Evolutionary conservation across 1,140 invertebrate species (phyloP), one percentile per base, ranked within the genome.

Genomic region (Hylaeus volcanicus): DNA sequence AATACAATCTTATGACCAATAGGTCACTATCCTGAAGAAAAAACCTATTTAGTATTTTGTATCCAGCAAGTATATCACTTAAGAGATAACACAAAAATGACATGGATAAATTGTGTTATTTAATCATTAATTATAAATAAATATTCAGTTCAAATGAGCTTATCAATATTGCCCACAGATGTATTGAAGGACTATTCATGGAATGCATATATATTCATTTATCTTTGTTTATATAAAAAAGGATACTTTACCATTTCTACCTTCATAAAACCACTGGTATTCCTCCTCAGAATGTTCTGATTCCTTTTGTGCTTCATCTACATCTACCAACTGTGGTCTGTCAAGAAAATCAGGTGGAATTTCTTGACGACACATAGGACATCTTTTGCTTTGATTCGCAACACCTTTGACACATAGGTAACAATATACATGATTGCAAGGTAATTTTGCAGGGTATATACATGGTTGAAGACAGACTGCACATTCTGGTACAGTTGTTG

Each of bases 181-280:
- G 26, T 26, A 26, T 26, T 26, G 26, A 26, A 26, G 26, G 26
- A 26, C 26, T 26, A 26, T 26, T 26, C 26, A 26, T 26, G 26
- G 0, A 26, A 26, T 26, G 26, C 26, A 26, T 26, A 26, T 26
- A 26, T 26, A 68, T 8, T 26, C 3, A 43, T 43, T 43, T n/a
- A 68, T 51, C 39, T 41, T 15, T 41, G 8, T 56, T 45, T 37
- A 15, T 9, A 11, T 15, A 61, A 39, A 5, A 12, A 65, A 45
- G 41, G 1, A 73, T 68, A 80, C 51, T 63, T 66, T 95, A 97
- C 97, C 97, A 95, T 98, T 98, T 89, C 96, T 94, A 41, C 98
- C 98, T 94, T 99, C 98, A 92, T 99, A 99, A 94, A 97, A 99
- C 98, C 98, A 99, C 86, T 98, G 97, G 90, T 97, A 98, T 12